A percentile compares a stretch with the other conserved stretches of the same genome.
These are phyloP conservation scores for Saxidomus purpurata DNA, from an alignment of 1,140 invertebrate genomes.

Conservation along the genomic window DNA sequence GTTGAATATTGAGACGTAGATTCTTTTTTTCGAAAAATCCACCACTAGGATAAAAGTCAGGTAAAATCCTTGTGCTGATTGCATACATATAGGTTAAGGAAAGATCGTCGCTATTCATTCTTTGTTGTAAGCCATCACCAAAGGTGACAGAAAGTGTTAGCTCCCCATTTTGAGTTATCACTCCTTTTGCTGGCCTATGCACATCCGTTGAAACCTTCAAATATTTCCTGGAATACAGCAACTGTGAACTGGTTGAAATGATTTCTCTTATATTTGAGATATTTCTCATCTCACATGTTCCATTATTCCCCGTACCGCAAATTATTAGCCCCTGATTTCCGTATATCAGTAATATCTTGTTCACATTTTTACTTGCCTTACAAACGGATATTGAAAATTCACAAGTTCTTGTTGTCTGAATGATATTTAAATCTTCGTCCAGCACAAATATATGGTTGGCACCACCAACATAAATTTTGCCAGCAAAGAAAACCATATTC, in stretches of 20 bases:
- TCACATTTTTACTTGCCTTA: slow-evolving; percentile 29
- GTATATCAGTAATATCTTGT: not conserved
- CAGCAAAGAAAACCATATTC: not conserved
- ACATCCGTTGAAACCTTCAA: not conserved
- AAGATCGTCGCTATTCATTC: not conserved
- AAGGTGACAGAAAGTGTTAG: slow-evolving; percentile 16
- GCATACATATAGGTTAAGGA: not conserved
- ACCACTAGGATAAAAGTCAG: not conserved
- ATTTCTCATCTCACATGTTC: slow-evolving; percentile 15
- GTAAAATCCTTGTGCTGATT: slow-evolving; percentile 5
- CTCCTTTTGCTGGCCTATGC: not conserved
- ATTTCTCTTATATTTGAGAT: not conserved
- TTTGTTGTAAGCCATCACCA: not conserved
- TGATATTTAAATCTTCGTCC: not conserved
- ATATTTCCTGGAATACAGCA: not conserved
- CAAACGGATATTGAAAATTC: not conserved
- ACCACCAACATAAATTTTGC: not conserved
- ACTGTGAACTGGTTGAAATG: not conserved
- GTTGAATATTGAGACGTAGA: not conserved
- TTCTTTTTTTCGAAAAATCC: not conserved
- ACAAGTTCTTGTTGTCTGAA: not conserved
- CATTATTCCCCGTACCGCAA: slow-evolving; percentile 3
- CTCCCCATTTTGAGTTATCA: not conserved
- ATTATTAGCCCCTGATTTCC: not conserved
- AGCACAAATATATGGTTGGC: not conserved